phyloP scores from a whole-genome alignment of 1,140 invertebrate species.

The Lepidurus arcticus region DNA sequence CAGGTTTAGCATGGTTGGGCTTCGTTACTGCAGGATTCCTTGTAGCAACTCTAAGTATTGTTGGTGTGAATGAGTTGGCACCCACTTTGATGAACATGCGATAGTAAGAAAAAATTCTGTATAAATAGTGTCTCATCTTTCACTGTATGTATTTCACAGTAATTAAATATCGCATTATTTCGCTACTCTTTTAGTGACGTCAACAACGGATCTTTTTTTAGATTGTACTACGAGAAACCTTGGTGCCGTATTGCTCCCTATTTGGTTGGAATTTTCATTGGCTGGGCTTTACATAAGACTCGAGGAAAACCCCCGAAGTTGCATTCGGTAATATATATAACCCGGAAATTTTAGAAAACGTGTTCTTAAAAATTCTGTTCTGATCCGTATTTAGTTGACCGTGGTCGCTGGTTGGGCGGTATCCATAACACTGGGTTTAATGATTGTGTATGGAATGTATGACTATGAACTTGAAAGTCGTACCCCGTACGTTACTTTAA shows the following conservation, averaged over 20 bases:
- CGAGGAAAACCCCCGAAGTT: slow-evolving; percentile 6
- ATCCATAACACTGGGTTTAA: slow-evolving; percentile 47
- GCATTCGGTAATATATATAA: neutral
- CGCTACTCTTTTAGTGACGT: neutral
- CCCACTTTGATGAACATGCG: neutral
- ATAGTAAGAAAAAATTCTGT: neutral
- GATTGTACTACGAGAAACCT: slow-evolving; percentile 26
- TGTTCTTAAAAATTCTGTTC: neutral
- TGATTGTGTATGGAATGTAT: slow-evolving; percentile 54
- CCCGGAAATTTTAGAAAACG: neutral
- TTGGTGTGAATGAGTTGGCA: slow-evolving; percentile 10
- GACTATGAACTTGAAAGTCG: slow-evolving; percentile 40
- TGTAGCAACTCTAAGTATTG: neutral
- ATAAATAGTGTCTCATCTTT: neutral
- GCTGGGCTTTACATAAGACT: slow-evolving; percentile 30
- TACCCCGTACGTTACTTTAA: slow-evolving; percentile 27
- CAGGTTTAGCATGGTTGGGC: slow-evolving; percentile 22
- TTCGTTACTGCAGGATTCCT: neutral
- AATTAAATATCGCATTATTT: neutral
- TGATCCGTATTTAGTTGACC: slow-evolving; percentile 3
- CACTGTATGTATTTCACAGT: neutral
- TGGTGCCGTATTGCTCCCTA: slow-evolving; percentile 32
- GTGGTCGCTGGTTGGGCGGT: slow-evolving; percentile 52
- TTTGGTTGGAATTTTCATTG: slow-evolving; percentile 32
- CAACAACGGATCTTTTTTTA: neutral